Conservation (phyloP, 2,113 vertebrate genomes). For the Vombatus ursinus region DNA sequence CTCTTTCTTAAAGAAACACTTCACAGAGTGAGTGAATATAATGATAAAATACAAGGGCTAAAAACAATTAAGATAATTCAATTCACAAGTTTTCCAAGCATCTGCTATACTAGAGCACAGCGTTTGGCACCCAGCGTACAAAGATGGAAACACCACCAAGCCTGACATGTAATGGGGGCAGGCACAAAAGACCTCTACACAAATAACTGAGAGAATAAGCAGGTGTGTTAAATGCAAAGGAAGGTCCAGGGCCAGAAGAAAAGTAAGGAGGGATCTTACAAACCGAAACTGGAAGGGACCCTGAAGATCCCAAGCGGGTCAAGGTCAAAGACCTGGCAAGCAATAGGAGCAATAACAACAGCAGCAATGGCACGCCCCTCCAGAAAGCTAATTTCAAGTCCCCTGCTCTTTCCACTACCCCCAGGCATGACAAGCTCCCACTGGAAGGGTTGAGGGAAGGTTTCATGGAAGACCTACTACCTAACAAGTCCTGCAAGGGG, state of each 20-base stretch:
- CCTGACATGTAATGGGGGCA: not conserved
- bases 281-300: not conserved
- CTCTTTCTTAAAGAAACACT: slow-evolving; percentile 52
- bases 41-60: not conserved
- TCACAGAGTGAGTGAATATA: slow-evolving; percentile 45
- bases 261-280: not conserved
- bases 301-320: not conserved
- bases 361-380: no score
- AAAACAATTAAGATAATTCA: not conserved
- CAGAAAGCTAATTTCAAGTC: not conserved
- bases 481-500: no score
- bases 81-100: not conserved
- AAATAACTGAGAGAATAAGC: no score
- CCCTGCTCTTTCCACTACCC: not conserved
- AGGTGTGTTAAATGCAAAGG: no score
- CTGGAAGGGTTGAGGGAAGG: not conserved
- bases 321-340: not conserved
- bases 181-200: not conserved
- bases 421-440: not conserved
- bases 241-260: not conserved
- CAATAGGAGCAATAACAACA: no score
- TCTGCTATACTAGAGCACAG: not conserved
- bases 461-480: not conserved
- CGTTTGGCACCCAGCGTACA: no score
- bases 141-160: not conserved